A percentile compares a stretch with the other conserved stretches of the same genome.
These are phyloP conservation scores for Hippasteria phrygiana DNA, from an alignment of 53 echinoderm and acorn worm genomes.

Conservation along the genomic window DNA sequence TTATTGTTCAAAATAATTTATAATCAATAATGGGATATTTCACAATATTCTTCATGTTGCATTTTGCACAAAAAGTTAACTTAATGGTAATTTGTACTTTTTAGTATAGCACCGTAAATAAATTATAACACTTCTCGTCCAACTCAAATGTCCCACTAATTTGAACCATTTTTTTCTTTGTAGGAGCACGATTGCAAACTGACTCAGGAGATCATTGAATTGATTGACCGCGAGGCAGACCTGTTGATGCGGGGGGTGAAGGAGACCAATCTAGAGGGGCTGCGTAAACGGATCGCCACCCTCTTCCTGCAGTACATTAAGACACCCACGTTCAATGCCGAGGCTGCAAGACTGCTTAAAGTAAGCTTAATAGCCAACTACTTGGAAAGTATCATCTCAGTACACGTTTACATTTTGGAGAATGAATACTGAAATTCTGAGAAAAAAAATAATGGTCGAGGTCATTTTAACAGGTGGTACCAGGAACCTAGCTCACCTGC, in stretches of 20 bases:
- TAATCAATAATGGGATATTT: too few relatives aligned
- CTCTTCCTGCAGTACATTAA: slow-evolving; percentile 98
- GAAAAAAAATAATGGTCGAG: too few relatives aligned
- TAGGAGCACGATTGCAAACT: slow-evolving; percentile 99
- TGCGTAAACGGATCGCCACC: slow-evolving; percentile 93
- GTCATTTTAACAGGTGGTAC: too few relatives aligned
- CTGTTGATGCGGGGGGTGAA: slow-evolving; percentile 94
- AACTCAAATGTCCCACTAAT: too few relatives aligned
- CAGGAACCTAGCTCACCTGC: too few relatives aligned
- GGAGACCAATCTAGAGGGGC: slow-evolving; percentile 91
- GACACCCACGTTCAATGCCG: slow-evolving; percentile 98
- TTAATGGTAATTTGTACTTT: too few relatives aligned
- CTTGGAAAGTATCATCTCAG: background rate
- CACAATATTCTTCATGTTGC: too few relatives aligned
- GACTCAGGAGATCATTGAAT: slow-evolving; percentile 97
- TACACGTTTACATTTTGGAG: background rate
- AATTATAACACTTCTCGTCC: too few relatives aligned
- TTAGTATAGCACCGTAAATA: too few relatives aligned
- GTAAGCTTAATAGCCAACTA: slow-evolving; percentile 59
- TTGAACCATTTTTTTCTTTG: slow-evolving; percentile 10
- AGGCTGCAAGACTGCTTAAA: slow-evolving; percentile 95
- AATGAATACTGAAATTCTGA: too few relatives aligned
- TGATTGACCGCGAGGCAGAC: slow-evolving; percentile 97
- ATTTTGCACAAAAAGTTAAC: too few relatives aligned
- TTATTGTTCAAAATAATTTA: too few relatives aligned